Conservation (phyloP, 2,888 invertebrate species). For the Zeuzera pyrina region DNA sequence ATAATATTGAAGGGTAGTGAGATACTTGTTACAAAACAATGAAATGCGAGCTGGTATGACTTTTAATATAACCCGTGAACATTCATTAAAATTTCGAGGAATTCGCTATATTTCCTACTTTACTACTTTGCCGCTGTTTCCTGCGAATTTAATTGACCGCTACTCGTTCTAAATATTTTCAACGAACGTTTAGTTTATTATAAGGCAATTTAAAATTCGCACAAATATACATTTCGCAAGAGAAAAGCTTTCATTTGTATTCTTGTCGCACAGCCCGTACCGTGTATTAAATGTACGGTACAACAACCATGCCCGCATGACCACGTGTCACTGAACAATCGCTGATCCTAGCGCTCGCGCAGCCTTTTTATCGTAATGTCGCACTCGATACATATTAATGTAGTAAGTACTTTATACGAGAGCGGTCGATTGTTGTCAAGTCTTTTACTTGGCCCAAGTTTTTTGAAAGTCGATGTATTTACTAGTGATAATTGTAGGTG, state of each 20-base stretch:
- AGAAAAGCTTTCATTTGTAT: slow-evolving; percentile 52
- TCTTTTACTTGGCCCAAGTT: too few relatives aligned
- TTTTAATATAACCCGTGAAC: too few relatives aligned
- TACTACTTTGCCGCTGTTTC: too few relatives aligned
- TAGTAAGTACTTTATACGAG: too few relatives aligned
- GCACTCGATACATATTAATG: slow-evolving; percentile 60
- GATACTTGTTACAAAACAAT: too few relatives aligned
- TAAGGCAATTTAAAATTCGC: slow-evolving; percentile 11
- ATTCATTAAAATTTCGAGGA: too few relatives aligned
- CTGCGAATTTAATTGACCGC: background rate
- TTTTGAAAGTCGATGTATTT: too few relatives aligned
- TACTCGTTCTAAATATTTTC: background rate
- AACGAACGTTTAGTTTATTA: background rate
- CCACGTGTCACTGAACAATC: slow-evolving; percentile 51
- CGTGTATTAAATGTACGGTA: slow-evolving; percentile 22
- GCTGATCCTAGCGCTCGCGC: slow-evolving; percentile 49
- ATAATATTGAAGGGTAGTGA: too few relatives aligned
- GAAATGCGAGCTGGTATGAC: too few relatives aligned
- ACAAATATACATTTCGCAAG: slow-evolving; percentile 16
- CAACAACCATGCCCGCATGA: slow-evolving; percentile 26
- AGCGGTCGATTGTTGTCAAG: too few relatives aligned
- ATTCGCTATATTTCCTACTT: too few relatives aligned
- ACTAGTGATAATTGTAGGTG: too few relatives aligned
- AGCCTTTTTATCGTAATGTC: slow-evolving; percentile 37
- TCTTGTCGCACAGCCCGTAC: slow-evolving; percentile 39